A percentile compares a stretch with the other conserved stretches of the same genome.
Evolutionary conservation across 1,140 invertebrate genomes (phyloP).

Genomic region (Drosophila repletoides): DNA sequence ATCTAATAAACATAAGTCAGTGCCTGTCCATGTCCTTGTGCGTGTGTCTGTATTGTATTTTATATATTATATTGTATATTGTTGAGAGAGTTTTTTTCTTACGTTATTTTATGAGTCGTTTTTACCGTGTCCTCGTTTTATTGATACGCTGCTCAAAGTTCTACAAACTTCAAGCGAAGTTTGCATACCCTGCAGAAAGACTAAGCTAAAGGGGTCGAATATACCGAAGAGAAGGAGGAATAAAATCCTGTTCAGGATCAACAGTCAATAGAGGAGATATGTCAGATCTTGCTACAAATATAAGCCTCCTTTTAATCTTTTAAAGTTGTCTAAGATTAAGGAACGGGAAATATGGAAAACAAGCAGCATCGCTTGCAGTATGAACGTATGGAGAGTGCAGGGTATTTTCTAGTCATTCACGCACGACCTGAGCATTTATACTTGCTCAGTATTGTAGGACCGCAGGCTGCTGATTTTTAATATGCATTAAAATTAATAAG

Average conservation of each 20-base stretch:
- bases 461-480: slow-evolving; percentile 67
- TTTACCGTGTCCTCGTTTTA: slow-evolving; percentile 39
- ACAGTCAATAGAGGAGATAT: slow-evolving; percentile 11
- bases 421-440: too few species aligned
- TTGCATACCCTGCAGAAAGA: too few species aligned
- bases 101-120: slow-evolving; percentile 46
- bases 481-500: slow-evolving; percentile 81
- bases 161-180: slow-evolving; percentile 32
- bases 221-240: too few species aligned
- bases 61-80: slow-evolving; percentile 23
- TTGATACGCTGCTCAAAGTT: slow-evolving; percentile 58
- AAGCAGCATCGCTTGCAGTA: too few species aligned
- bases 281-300: not conserved
- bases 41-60: slow-evolving; percentile 7
- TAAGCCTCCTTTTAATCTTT: too few species aligned
- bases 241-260: too few species aligned
- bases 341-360: too few species aligned
- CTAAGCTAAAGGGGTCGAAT: too few species aligned
- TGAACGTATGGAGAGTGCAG: too few species aligned
- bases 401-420: too few species aligned
- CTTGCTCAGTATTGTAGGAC: not conserved
- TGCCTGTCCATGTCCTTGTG: slow-evolving; percentile 12
- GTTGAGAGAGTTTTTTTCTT: slow-evolving; percentile 52
- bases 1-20: slow-evolving; percentile 76
- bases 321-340: too few species aligned